phyloP scores from a whole-genome alignment of 2,797 vertebrate species.

The Silurus lanzhouensis region DNA sequence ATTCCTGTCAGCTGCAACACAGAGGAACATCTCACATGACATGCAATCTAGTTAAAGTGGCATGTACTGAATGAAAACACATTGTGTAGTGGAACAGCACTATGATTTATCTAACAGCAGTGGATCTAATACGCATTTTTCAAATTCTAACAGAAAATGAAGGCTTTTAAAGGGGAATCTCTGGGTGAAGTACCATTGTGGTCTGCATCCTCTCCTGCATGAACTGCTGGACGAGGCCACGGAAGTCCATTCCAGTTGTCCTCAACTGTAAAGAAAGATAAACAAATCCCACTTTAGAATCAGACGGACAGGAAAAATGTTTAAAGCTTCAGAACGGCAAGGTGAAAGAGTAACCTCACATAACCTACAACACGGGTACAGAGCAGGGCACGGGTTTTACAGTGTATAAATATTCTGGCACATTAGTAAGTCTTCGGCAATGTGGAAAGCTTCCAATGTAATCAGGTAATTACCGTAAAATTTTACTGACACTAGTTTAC shows the following conservation, averaged over 20 bases:
- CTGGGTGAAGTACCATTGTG: conserved; percentile 82
- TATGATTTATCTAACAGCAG: neutral
- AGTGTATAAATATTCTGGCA: neutral
- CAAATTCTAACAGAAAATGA: too few relatives aligned
- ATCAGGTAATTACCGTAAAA: neutral
- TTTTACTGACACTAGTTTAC: neutral
- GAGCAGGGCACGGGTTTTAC: neutral
- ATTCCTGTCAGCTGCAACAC: conserved; percentile 83
- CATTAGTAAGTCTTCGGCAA: neutral
- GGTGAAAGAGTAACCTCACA: neutral
- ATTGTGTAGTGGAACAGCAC: neutral
- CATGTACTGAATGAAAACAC: neutral
- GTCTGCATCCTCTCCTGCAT: conserved; percentile 86
- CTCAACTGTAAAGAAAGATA: conserved; percentile 67
- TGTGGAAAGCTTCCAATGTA: neutral
- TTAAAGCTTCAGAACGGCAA: neutral
- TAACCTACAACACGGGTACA: neutral
- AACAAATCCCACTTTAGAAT: too few relatives aligned
- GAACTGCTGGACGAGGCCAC: conserved; percentile 77
- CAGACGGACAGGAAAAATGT: too few relatives aligned
- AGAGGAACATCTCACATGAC: conserved; percentile 34
- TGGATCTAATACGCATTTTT: neutral
- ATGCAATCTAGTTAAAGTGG: neutral
- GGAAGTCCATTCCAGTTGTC: conserved; percentile 66
- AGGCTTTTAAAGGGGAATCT: neutral